Conservation (phyloP, 1,140 invertebrate genomes). For the Teleogryllus occipitalis region DNA sequence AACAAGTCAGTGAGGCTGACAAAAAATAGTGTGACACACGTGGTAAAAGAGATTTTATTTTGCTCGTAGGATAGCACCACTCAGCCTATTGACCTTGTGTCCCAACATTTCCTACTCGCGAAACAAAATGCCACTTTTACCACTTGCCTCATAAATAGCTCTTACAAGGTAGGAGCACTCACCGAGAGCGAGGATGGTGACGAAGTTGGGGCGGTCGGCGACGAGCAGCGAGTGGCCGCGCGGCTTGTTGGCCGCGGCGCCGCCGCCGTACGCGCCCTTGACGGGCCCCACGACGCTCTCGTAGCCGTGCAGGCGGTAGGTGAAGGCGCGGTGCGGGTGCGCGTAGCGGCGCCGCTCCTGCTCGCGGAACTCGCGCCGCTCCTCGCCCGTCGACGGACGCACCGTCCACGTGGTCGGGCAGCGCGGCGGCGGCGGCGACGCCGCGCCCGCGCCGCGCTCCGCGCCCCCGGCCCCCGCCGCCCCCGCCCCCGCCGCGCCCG, state of each 20-base stretch:
- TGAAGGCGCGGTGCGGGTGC: constrained; percentile 77
- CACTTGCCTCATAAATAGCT: no score
- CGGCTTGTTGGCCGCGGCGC: constrained; percentile 51
- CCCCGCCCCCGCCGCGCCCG: constrained; percentile 30
- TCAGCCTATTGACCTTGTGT: no score
- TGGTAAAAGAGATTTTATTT: no score
- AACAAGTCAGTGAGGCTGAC: no score
- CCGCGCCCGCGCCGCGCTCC: constrained; percentile 14
- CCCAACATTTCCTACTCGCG: no score
- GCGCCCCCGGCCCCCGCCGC: constrained; percentile 34
- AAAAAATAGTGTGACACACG: no score
- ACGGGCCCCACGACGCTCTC: constrained; percentile 83
- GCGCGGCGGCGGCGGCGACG: constrained; percentile 48
- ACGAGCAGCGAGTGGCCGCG: constrained; percentile 76
- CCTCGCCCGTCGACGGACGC: constrained; percentile 62
- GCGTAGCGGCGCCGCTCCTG: constrained; percentile 68
- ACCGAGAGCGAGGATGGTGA: constrained; percentile 78
- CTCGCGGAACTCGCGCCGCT: constrained; percentile 67
- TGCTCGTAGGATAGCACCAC: no score
- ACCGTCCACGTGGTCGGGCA: constrained; percentile 72
- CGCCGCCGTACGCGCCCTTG: constrained; percentile 72
- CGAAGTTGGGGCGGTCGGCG: constrained; percentile 78
- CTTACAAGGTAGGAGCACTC: no score
- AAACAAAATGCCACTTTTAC: no score
- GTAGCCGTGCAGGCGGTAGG: constrained; percentile 75